Evolutionary conservation across 2,888 invertebrate genomes (phyloP), one percentile per base, ranked within the genome.

Genomic region (Branchipolynoe longqiensis): DNA sequence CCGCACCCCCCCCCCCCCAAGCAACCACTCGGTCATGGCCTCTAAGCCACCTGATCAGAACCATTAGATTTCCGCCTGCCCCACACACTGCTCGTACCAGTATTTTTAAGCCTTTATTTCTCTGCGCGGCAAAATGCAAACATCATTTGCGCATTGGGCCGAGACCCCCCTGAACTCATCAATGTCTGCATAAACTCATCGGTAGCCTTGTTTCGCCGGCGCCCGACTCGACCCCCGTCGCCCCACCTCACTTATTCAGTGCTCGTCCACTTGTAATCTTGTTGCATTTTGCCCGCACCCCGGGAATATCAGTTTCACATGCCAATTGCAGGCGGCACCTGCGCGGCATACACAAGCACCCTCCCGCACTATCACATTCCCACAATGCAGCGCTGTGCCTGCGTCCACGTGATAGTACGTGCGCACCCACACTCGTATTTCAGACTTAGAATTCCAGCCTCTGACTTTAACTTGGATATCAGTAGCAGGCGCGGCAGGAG

Each of bases 211-310:
- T 78, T 78, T 78, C 78, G 78, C 28, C 41, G 4, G n/a, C 33
- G 78, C 28, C 41, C 41, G 48, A 54, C 78, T 48, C 78, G 28
- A 54, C 78, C 48, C 78, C 54, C 41, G 48, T 6, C 25, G 78
- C 22, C 48, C 78, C 25, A 2, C 78, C 78, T 78, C 78, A 33
- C 41, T 78, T 78, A 78, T 78, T 78, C 78, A 78, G 78, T 54
- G 78, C 78, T 78, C 41, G 78, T 78, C 78, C 78, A 78, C 78
- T 78, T 78, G 78, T 78, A 78, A 78, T 78, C 78, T 78, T 54
- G 78, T 78, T 78, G 78, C 78, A 78, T 78, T 78, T 78, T 78
- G 78, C 78, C 41, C 33, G 78, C 78, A 28, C 78, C 78, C n/a
- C 3, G 78, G 78, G 78, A 78, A 78, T 78, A 78, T 78, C 78